Evolutionary conservation across 2,888 invertebrate species (phyloP), one percentile per base, ranked within the genome.

Genomic region (Omphaloscelis lunosa): DNA sequence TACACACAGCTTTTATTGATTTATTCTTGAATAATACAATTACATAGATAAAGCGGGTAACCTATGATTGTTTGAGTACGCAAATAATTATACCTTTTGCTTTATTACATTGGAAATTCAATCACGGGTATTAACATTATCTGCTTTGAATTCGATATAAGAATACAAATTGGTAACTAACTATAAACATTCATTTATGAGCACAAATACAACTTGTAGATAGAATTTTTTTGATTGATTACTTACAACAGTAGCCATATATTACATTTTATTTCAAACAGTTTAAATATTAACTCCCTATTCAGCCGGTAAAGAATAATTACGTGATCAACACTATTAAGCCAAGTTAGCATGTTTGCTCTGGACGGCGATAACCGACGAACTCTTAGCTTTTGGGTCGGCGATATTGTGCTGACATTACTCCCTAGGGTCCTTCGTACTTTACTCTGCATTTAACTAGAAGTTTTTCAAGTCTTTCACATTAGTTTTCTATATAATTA

Each of bases 281-380:
- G 12, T 72, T 58, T 23, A 53, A 45, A 69, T 70, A 45, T 23
- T 53, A 62, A 77, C 34, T 71, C 29, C 9, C 0, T 79, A 27
- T 65, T 58, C 34, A 67, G 45, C 34, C 34, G 17, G 56, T 41
- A 58, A 39, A 48, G 53, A 11, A 62, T 61, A 81, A 59, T 73
- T 58, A 74, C 81, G 81, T 85, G 80, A 66, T 61, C 69, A 39
- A 65, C 29, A 56, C 63, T 68, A 74, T 77, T 79, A 77, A 77
- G n/a, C 51, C 11, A 20, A 68, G 61, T 58, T 65, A 72, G 76
- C 51, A 72, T 83, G 72, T 84, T 82, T 75, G 85, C 75, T 67
- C 67, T 34, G 34, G 45, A 48, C 53, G 75, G 67, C 77, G 74
- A 80, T 86, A 76, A 86, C 66, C 59, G 27, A 45, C 61, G 27